These are phyloP conservation scores for Pyrocoelia pectoralis DNA, from an alignment of 2,888 invertebrate genomes.

Conservation along the genomic window DNA sequence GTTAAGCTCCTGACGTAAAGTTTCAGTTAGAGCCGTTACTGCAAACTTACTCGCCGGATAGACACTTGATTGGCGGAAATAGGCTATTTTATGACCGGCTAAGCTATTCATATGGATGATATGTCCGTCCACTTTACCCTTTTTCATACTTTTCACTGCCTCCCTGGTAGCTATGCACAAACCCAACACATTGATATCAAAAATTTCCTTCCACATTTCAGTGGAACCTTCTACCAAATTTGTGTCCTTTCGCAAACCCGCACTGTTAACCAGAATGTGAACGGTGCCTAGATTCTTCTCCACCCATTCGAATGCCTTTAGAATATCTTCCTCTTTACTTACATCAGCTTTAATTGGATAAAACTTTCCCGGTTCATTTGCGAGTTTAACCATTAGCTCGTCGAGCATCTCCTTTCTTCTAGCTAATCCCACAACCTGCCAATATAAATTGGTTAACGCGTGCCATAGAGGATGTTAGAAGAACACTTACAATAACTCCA, in stretches of 20 bases:
- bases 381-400: conserved; percentile 36
- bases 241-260: conserved; percentile 36
- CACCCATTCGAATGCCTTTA: conserved; percentile 44
- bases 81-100: conserved; percentile 13
- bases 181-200: too few species aligned
- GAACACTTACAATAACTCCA: too few species aligned
- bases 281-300: conserved; percentile 43
- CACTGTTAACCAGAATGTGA: conserved; percentile 47
- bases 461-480: too few species aligned
- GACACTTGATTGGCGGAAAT: background rate
- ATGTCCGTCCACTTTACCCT: background rate
- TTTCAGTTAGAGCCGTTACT: too few species aligned
- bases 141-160: conserved; percentile 23
- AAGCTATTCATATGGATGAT: conserved; percentile 29
- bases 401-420: conserved; percentile 43
- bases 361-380: conserved; percentile 40
- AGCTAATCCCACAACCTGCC: conserved; percentile 45
- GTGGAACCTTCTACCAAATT: too few species aligned
- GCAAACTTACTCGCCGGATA: background rate
- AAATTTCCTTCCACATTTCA: too few species aligned
- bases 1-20: too few species aligned
- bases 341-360: conserved; percentile 43
- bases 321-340: conserved; percentile 44
- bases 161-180: conserved; percentile 28
- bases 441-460: too few species aligned